A percentile compares a stretch with the other conserved stretches of the same genome.
phyloP scores from a whole-genome alignment of 2,113 vertebrate species.

The Cinclus cinclus region DNA sequence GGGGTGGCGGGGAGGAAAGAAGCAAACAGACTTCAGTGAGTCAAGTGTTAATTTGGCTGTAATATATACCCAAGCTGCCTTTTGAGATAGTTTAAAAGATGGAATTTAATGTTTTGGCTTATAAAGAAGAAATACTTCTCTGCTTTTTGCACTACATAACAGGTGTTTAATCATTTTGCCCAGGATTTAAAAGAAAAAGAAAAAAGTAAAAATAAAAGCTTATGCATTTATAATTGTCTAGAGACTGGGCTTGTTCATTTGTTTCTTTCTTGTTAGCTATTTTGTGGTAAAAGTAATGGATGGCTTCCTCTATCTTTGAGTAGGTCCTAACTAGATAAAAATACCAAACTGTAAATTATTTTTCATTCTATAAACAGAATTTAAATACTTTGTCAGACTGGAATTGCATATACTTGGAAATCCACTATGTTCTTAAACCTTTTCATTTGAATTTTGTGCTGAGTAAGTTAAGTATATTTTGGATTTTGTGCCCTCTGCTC shows the following conservation, averaged over 20 bases:
- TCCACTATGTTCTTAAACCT: background rate
- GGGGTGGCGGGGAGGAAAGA: background rate
- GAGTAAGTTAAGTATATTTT: background rate
- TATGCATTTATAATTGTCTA: conserved; percentile 58
- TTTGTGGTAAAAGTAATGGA: conserved; percentile 21
- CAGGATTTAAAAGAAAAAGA: background rate
- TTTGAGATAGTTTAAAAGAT: conserved; percentile 61
- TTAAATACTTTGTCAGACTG: background rate
- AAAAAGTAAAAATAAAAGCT: background rate
- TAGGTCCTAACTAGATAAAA: conserved; percentile 22
- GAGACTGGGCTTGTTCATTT: background rate
- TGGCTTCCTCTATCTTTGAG: conserved; percentile 26
- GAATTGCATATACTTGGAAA: conserved; percentile 3
- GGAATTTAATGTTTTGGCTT: conserved; percentile 56
- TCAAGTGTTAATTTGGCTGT: conserved; percentile 67
- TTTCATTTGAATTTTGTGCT: conserved; percentile 28
- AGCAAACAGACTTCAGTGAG: background rate
- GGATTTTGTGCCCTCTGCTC: conserved; percentile 18
- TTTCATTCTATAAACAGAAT: background rate
- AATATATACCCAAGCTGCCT: conserved; percentile 69
- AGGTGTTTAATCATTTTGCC: conserved; percentile 41
- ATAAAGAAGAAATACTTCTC: conserved; percentile 35
- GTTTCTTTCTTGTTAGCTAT: conserved; percentile 34
- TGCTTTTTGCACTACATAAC: conserved; percentile 67
- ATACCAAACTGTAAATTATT: conserved; percentile 18